A percentile compares a stretch with the other conserved stretches of the same genome.
phyloP scores from a whole-genome alignment of 2,797 vertebrate genomes.

The Buphagus erythrorhynchus region DNA sequence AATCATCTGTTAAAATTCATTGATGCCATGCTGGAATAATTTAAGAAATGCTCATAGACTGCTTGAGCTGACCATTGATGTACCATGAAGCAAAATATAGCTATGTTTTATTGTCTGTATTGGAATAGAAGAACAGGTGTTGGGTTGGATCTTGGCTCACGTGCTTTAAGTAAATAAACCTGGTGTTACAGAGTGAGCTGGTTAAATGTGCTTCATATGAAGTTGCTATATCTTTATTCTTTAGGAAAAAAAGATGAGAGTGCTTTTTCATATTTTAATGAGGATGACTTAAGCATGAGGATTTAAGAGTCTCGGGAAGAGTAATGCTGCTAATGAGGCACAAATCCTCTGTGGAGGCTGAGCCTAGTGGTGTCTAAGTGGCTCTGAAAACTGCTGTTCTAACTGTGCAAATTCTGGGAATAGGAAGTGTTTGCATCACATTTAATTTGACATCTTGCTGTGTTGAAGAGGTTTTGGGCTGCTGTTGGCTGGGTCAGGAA shows the following conservation, averaged over 20 bases:
- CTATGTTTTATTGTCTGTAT: accelerated
- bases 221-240: background rate
- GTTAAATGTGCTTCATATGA: background rate
- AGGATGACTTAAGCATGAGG: background rate
- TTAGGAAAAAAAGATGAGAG: background rate
- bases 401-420: background rate
- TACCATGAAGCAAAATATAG: background rate
- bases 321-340: background rate
- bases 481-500: background rate
- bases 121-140: background rate
- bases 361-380: background rate
- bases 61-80: background rate
- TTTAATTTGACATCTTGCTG: background rate
- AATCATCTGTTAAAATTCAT: background rate
- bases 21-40: background rate
- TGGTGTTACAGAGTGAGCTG: background rate
- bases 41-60: background rate
- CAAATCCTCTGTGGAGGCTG: background rate
- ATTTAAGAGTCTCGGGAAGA: background rate
- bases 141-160: background rate
- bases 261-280: background rate
- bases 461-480: background rate
- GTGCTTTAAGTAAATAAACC: background rate
- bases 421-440: background rate
- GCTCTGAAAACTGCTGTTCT: background rate